Evolutionary conservation across 2,797 vertebrate species (phyloP), one percentile per base, ranked within the genome.

Genomic region (Danionella dracula): DNA sequence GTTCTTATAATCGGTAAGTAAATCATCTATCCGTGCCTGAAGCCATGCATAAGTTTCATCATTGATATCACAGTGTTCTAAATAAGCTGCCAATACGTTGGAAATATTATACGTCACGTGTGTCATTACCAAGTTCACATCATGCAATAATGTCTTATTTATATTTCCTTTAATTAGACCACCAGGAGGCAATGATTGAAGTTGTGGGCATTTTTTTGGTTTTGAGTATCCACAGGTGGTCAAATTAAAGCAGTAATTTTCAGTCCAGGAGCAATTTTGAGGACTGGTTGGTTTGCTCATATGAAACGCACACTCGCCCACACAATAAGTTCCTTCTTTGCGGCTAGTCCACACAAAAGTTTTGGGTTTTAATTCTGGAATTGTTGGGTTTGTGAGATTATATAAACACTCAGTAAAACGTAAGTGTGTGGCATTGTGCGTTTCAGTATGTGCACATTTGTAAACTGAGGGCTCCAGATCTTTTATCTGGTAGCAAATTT

Each of bases 121-220:
- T 0, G 38, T 42, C 58, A 50, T 64, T 2, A 56, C 9, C 1
- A 70, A 7, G 23, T 35, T 45, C 0, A 54, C 17, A 45, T 69
- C 40, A 37, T 61, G 66, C 19, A 70, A 38, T 2, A 70, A 2
- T 35, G 50, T 63, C 8, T 70, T 63, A 9, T 50, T 57, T 2
- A 50, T 5, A 11, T 64, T 56, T 21, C 44, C 20, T n/a, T 48
- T 62, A 45, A 61, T 42, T 3, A 53, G 1, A 2, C 44, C 44
- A 2, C 44, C 19, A 27, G 44, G 19, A 23, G 44, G 44, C 1
- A 7, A 12, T 8, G 44, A 11, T 2, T 48, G 7, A 5, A 48
- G 10, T 11, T 54, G 34, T 11, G 50, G 44, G 7, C 19, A 48
- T 23, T 23, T 9, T 48, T 23, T 48, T 1, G 10, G 19, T 48